Evolutionary conservation across 2,888 invertebrate genomes (phyloP).

Genomic region (Perdita meconis): DNA sequence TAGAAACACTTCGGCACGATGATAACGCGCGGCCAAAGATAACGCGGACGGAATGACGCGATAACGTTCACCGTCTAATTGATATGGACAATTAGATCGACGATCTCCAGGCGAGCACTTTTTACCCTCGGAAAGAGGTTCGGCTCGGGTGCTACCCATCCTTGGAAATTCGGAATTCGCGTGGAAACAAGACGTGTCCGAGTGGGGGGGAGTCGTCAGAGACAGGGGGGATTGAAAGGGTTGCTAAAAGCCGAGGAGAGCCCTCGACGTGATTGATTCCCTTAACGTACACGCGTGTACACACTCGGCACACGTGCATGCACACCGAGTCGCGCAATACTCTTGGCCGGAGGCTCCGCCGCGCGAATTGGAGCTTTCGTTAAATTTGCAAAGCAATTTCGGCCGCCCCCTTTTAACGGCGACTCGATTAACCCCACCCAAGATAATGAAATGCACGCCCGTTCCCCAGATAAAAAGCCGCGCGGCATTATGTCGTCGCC

Average conservation of each 20-base stretch:
- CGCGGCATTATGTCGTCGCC: background rate
- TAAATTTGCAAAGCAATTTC: conserved; percentile 32
- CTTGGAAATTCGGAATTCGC: background rate
- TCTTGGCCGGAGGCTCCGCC: background rate
- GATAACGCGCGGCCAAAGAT: conserved; percentile 62
- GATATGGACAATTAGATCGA: conserved; percentile 58
- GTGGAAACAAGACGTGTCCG: background rate
- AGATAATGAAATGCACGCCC: conserved; percentile 4
- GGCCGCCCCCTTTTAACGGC: conserved; percentile 11
- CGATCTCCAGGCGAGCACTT: conserved; percentile 33
- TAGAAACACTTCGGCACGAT: conserved; percentile 53
- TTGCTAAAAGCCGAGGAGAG: conserved; percentile 35
- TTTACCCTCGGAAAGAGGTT: background rate
- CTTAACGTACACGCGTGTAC: conserved; percentile 8
- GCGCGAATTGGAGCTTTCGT: conserved; percentile 20
- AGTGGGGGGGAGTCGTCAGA: background rate
- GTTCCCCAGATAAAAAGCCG: background rate
- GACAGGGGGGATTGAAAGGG: conserved; percentile 7
- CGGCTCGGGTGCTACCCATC: background rate
- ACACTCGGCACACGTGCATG: background rate
- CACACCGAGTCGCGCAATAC: background rate
- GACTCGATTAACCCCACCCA: background rate
- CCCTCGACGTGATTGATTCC: conserved; percentile 63
- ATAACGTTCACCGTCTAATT: conserved; percentile 59
- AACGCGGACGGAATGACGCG: conserved; percentile 59